Evolutionary conservation across 2,113 vertebrate genomes (phyloP).

Genomic region (Mustelus asterias): DNA sequence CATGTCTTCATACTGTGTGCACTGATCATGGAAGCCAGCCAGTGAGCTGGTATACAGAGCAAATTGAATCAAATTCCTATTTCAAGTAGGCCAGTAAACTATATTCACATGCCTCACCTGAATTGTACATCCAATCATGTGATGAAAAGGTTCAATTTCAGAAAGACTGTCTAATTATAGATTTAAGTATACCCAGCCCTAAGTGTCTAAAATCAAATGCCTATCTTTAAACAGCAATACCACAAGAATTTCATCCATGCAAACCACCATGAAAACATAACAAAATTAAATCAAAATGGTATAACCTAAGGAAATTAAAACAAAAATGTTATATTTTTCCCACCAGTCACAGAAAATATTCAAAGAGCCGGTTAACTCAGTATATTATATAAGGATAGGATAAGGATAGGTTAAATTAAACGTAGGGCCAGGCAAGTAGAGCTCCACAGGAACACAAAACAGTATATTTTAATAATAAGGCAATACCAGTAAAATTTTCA

Average conservation of each 20-base stretch:
- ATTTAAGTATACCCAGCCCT: background rate
- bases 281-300: background rate
- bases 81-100: background rate
- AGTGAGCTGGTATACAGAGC: background rate
- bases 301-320: background rate
- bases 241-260: background rate
- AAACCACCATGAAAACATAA: background rate
- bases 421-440: background rate
- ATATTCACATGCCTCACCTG: background rate
- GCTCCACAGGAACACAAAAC: background rate
- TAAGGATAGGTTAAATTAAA: background rate
- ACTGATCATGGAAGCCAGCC: background rate
- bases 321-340: background rate
- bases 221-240: background rate
- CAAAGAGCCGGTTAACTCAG: background rate
- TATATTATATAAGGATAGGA: background rate
- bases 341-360: background rate
- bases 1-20: background rate
- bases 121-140: background rate
- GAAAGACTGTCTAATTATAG: background rate
- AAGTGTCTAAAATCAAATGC: background rate
- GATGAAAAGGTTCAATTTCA: background rate
- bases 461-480: background rate
- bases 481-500: background rate
- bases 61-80: background rate